phyloP scores from a whole-genome alignment of 2,113 vertebrate species.

The Vulpes ferrilata region DNA sequence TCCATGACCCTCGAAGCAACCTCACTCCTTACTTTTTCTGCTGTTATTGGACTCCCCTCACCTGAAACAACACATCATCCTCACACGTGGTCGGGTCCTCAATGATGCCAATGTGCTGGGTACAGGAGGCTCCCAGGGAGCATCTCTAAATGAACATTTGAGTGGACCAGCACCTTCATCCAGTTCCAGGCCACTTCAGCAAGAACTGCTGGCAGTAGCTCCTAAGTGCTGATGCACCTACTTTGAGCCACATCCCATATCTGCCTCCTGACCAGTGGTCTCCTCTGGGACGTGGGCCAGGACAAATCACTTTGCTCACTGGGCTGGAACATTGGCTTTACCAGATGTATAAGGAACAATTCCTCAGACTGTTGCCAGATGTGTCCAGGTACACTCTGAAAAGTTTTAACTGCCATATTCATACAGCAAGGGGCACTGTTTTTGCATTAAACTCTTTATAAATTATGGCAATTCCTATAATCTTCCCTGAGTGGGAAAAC shows the following conservation, averaged over 20 bases:
- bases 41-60: neutral
- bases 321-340: neutral
- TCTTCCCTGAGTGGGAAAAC: neutral
- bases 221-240: neutral
- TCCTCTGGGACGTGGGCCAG: neutral
- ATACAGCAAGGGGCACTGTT: neutral
- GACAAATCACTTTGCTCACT: neutral
- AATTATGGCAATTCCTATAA: neutral
- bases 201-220: neutral
- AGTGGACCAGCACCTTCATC: neutral
- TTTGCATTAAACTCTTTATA: neutral
- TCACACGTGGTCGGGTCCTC: accelerated
- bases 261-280: neutral
- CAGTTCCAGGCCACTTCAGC: neutral
- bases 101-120: accelerated
- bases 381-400: too few relatives aligned
- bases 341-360: accelerated
- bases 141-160: neutral
- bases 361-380: accelerated
- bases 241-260: neutral
- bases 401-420: neutral
- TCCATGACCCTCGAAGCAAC: neutral
- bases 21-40: neutral
- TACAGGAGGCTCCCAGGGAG: neutral
- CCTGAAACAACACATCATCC: neutral